These are phyloP conservation scores for Drosophila pseudoananassae DNA, from an alignment of 1,140 invertebrate species.

Conservation along the genomic window DNA sequence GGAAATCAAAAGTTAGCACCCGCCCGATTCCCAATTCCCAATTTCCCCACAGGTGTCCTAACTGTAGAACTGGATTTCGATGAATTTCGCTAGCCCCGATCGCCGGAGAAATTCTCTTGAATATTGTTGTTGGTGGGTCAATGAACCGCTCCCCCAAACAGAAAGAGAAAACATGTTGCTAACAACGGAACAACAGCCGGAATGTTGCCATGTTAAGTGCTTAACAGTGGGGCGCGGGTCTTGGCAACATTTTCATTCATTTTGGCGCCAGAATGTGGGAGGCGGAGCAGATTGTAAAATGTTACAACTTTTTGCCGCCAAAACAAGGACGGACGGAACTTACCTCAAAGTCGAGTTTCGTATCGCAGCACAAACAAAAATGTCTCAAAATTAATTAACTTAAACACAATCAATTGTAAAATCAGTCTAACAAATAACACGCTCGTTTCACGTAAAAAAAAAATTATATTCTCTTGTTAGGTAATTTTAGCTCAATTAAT, in stretches of 20 bases:
- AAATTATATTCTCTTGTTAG: slow-evolving; percentile 28
- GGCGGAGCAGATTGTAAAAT: neutral
- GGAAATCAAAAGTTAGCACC: neutral
- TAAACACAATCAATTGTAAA: slow-evolving; percentile 70
- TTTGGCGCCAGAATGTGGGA: slow-evolving; percentile 46
- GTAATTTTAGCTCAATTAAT: slow-evolving; percentile 60
- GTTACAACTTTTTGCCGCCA: slow-evolving; percentile 50
- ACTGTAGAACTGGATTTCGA: slow-evolving; percentile 35
- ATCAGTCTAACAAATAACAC: slow-evolving; percentile 48
- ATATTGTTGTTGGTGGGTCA: slow-evolving; percentile 64
- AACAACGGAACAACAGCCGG: neutral
- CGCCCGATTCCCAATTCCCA: neutral
- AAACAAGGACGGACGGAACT: slow-evolving; percentile 39
- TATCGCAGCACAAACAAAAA: slow-evolving; percentile 42
- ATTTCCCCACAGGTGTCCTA: slow-evolving; percentile 9
- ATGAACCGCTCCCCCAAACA: slow-evolving; percentile 60
- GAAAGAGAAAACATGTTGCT: slow-evolving; percentile 23
- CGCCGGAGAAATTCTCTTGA: slow-evolving; percentile 38
- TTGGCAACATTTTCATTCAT: slow-evolving; percentile 45
- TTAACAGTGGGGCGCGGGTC: slow-evolving; percentile 1
- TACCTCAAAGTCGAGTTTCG: slow-evolving; percentile 51
- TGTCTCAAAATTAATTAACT: slow-evolving; percentile 45
- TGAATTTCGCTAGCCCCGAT: slow-evolving; percentile 6
- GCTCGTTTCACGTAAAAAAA: slow-evolving; percentile 63
- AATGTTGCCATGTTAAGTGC: neutral